Evolutionary conservation across 2,888 invertebrate species (phyloP), one percentile per base, ranked within the genome.

Genomic region (Ormyrus pomaceus): DNA sequence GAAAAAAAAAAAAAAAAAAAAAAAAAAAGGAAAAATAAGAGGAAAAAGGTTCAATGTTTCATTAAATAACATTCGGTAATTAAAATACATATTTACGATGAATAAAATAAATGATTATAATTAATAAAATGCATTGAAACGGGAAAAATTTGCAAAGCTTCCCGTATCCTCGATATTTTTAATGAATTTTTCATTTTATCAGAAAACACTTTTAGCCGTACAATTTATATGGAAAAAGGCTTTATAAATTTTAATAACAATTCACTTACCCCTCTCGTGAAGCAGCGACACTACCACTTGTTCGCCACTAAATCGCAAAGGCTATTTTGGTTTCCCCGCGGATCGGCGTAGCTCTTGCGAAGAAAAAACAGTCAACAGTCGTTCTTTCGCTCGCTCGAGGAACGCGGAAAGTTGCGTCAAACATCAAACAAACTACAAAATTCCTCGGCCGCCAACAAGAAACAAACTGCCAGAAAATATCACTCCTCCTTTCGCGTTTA

Each of bases 341-440:
- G 13, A 51, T 58, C 65, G 51, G 6, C 51, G 70, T 7, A 65
- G 9, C 50, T 66, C 61, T 48, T 66, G 55, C 13, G 66, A 56
- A 58, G 64, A 46, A 64, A 71, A 75, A 71, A 59, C 64, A 69
- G 46, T 76, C 56, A 61, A 71, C 66, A 55, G 34, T 45, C 55
- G 45, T 45, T 76, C 34, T 13, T 55, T 45, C 34, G 51, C n/a
- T 7, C 8, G 56, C 48, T 65, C 7, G 19, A 69, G 46, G 74
- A 79, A 79, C 65, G 79, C 79, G 75, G 80, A 80, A 80, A 70
- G 55, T 75, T n/a, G 34, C 13, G 64, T 56, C 56, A 74, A 64
- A 79, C 79, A 69, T 59, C 66, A 79, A 75, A 75, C 71, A 74
- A 64, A 65, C 65, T 59, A 55, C 53, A 10, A 64, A 56, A 75